Evolutionary conservation across 2,113 vertebrate genomes (phyloP), one percentile per base, ranked within the genome.

Genomic region (Labrus mixtus): DNA sequence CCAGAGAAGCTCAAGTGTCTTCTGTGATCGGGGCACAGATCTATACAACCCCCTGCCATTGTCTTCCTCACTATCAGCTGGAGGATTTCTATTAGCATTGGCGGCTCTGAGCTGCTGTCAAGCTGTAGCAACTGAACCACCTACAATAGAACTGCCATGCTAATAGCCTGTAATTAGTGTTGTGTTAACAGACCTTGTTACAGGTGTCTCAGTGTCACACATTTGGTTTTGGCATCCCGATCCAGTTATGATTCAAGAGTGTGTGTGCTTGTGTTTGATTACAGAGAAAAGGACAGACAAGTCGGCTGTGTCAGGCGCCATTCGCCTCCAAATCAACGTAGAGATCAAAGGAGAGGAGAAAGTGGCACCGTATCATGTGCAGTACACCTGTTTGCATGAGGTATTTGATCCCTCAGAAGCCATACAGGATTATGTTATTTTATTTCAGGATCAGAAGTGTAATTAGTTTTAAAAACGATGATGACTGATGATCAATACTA

Each of bases 291-390:
- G 98, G 84, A 99, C 98, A 4, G 98, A 99, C 91, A 99, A 99
- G 88, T 99, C 97, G 12, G 98, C 98, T 0, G 98, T 99, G 68
- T 99, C 98, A 0, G 98, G 98, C 8, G 98, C 98, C 79, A 97
- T 99, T 86, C 96, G 97, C 76, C 94, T 99, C 11, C 98, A 98
- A 56, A 99, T 99, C 91, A 99, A 88, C 0, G 97, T 99, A 82
- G 97, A 98, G 92, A 99, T 99, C 89, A 99, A 99, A 88, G 97
- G 98, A 64, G 98, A 99, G 83, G 98, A 99, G 94, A 99, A 99
- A 78, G 97, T 99, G 78, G 98, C 98, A 22, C 95, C 98, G 0
- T 99, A 99, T 84, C 98, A 99, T 0, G 90, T 98, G 73, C 97
- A 99, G 90, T 99, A 99, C 87, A 99, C 97, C 16, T 99, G 97